These are phyloP conservation scores for Resseliella maxima DNA, from an alignment of 2,888 invertebrate genomes.

Conservation along the genomic window DNA sequence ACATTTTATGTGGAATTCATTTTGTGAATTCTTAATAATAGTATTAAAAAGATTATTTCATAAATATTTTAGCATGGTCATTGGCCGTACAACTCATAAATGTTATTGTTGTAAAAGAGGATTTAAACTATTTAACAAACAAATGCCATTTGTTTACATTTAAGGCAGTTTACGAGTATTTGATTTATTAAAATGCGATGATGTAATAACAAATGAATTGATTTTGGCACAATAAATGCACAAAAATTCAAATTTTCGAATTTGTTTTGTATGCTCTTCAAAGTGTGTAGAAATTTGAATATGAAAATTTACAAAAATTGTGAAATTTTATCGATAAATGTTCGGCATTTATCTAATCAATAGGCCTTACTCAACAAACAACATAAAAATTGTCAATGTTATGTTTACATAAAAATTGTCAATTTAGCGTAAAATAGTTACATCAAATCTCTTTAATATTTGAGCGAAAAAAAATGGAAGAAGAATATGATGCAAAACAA, in stretches of 20 bases:
- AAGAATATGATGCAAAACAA: background rate
- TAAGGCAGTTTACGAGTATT: too few species aligned
- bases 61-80: background rate
- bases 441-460: background rate
- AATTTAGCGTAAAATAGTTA: background rate
- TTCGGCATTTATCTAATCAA: background rate
- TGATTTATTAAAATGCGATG: too few species aligned
- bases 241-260: too few species aligned
- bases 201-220: background rate
- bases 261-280: too few species aligned
- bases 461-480: background rate
- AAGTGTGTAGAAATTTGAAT: too few species aligned
- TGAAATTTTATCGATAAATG: too few species aligned
- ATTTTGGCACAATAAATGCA: background rate
- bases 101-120: background rate
- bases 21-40: too few species aligned
- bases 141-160: too few species aligned
- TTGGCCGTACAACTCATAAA: background rate
- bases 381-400: background rate
- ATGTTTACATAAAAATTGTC: background rate
- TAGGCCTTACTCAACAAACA: background rate
- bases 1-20: background rate
- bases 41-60: background rate
- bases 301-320: too few species aligned
- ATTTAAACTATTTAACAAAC: background rate